Conservation (phyloP, 2,797 vertebrate genomes). For the Hemitrygon akajei region DNA sequence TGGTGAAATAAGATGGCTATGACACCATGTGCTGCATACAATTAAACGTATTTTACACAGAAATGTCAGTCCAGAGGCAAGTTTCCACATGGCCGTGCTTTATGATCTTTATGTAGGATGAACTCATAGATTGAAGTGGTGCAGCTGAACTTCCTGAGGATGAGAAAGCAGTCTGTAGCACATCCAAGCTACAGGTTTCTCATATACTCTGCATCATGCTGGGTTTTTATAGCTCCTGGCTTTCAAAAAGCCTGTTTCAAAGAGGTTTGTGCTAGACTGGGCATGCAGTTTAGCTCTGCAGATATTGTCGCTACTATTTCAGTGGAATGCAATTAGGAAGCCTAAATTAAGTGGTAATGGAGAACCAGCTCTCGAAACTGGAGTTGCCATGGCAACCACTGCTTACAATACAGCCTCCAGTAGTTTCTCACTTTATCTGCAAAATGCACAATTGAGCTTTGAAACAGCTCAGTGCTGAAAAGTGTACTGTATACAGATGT, state of each 20-base stretch:
- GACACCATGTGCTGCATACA: constrained; percentile 72
- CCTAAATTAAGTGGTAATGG: constrained; percentile 99
- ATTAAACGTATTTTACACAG: constrained; percentile 74
- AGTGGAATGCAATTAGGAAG: constrained; percentile 98
- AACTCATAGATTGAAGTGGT: constrained; percentile 73
- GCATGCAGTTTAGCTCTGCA: constrained; percentile 82
- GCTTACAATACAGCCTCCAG: constrained; percentile 97
- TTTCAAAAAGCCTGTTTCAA: constrained; percentile 81
- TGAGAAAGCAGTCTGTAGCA: constrained; percentile 75
- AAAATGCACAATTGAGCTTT: constrained; percentile 99
- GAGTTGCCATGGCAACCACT: constrained; percentile 92
- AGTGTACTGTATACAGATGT: constrained; percentile 83
- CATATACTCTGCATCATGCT: constrained; percentile 75
- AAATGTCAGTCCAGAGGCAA: constrained; percentile 70
- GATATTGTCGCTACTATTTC: constrained; percentile 90
- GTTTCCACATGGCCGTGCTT: constrained; percentile 72
- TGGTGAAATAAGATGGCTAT: constrained; percentile 75
- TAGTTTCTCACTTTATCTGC: constrained; percentile 99
- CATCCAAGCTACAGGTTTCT: constrained; percentile 82
- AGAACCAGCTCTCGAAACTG: constrained; percentile 94
- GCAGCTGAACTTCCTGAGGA: constrained; percentile 71
- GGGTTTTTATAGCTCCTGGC: constrained; percentile 82
- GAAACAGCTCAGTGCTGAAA: constrained; percentile 83
- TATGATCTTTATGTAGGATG: constrained; percentile 76
- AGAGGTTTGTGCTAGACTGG: constrained; percentile 82